Evolutionary conservation across 2,888 invertebrate genomes (phyloP).

Genomic region (Alentia gelatinosa): DNA sequence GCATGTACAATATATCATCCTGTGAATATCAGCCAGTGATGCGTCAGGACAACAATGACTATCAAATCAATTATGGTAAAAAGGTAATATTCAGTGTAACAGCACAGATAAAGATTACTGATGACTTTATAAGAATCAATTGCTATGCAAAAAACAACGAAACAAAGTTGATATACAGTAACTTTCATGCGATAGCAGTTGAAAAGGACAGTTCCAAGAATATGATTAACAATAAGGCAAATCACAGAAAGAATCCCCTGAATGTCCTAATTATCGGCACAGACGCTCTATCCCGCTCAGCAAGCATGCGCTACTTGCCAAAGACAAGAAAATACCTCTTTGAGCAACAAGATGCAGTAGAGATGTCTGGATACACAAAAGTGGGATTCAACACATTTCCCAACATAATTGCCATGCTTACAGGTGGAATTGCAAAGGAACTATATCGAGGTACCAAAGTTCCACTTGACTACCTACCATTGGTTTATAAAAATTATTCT

Average conservation of each 20-base stretch:
- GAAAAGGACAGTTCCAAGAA: background rate
- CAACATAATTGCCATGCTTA: background rate
- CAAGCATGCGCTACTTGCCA: background rate
- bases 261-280: background rate
- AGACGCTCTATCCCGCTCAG: background rate
- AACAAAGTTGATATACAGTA: background rate
- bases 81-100: background rate
- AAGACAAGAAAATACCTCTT: background rate
- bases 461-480: background rate
- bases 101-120: background rate
- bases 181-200: background rate
- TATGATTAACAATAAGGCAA: background rate
- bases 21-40: background rate
- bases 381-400: conserved; percentile 19
- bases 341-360: background rate
- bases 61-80: background rate
- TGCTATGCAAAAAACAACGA: background rate
- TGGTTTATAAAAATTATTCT: background rate
- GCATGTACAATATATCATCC: background rate
- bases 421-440: background rate
- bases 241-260: background rate
- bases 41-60: background rate
- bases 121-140: background rate
- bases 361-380: background rate
- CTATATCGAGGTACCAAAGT: background rate